Evolutionary conservation across 2,113 vertebrate species (phyloP).

Genomic region (Poeciliopsis prolifica): DNA sequence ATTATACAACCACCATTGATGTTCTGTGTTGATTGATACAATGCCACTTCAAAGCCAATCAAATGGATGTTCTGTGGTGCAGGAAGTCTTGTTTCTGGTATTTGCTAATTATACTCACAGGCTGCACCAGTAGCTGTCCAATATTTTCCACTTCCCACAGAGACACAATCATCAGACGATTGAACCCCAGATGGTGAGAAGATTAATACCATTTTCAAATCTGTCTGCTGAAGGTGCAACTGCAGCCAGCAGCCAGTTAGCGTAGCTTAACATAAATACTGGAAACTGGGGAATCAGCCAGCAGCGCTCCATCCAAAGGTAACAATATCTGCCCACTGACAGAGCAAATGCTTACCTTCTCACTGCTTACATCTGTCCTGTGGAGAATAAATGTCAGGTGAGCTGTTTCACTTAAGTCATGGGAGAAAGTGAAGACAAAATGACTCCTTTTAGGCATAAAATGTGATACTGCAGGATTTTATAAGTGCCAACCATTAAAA

Average conservation of each 20-base stretch:
- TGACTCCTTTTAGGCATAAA: neutral
- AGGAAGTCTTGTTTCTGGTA: neutral
- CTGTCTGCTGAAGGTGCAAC: neutral
- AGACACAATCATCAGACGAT: neutral
- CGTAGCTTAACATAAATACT: conserved; percentile 10
- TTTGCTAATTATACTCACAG: neutral
- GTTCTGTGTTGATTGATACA: neutral
- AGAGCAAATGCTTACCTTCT: neutral
- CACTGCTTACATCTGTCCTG: neutral
- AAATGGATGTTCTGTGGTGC: neutral
- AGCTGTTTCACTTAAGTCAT: neutral
- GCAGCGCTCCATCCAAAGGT: neutral
- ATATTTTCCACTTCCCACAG: conserved; percentile 1
- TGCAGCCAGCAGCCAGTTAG: conserved; percentile 6
- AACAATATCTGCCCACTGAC: neutral
- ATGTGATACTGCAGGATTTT: conserved; percentile 8
- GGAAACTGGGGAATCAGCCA: conserved; percentile 7
- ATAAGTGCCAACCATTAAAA: conserved; percentile 29
- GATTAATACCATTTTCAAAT: conserved; percentile 6
- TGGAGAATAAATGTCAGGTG: neutral
- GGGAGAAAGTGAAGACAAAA: conserved; percentile 2
- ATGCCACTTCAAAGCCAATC: neutral
- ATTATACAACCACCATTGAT: neutral
- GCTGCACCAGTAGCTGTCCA: neutral
- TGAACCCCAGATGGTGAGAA: conserved; percentile 2